Base-by-base conservation (phyloP, 2,797 vertebrate species). In the Parotocinclus haroldoi region DNA sequence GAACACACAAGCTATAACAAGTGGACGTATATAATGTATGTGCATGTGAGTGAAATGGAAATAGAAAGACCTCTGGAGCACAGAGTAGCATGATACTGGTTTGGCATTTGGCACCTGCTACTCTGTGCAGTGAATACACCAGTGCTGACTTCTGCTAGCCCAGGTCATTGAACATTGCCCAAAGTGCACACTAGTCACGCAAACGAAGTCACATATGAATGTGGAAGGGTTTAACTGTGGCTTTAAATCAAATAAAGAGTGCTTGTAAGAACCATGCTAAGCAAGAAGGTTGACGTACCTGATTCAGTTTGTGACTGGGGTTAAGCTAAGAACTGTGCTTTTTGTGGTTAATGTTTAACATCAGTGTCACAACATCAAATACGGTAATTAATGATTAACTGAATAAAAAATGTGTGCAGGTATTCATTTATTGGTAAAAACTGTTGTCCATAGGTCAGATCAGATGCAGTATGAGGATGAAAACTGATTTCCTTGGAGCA, bases 131-230 rank as follows among this genome's bases (percentile, higher is more conserved):
- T 14, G 57, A 54, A n/a, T 53, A n/a, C 13, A 55, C 7, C 57
- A 69, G 61, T 16, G 48, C 51, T 46, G 68, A 70, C 72, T 62
- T 59, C 45, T 68, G 7, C 16, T 18, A 49, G 56, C 27, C 12
- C 44, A 38, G 56, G 11, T 39, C 11, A 19, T 40, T 13, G 11
- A 18, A 9, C 11, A 5, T 37, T 27, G 27, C 14, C 19, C 9
- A 39, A 9, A 65, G 10, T 17, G 19, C 11, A 7, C 9, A 46
- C 42, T 27, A 10, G 8, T 45, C 9, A 45, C 14, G 19, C 27
- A 49, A 38, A 38, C 3, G 5, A 37, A 39, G 1, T 42, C 10
- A 7, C 40, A 42, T 11, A 42, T 42, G 40, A 42, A 42, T 9
- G 10, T 42, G 40, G 40, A 9, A 42, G 8, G 9, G 10, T 42